Conservation (phyloP, 2,888 invertebrate genomes). For the Drosophila leonis region DNA sequence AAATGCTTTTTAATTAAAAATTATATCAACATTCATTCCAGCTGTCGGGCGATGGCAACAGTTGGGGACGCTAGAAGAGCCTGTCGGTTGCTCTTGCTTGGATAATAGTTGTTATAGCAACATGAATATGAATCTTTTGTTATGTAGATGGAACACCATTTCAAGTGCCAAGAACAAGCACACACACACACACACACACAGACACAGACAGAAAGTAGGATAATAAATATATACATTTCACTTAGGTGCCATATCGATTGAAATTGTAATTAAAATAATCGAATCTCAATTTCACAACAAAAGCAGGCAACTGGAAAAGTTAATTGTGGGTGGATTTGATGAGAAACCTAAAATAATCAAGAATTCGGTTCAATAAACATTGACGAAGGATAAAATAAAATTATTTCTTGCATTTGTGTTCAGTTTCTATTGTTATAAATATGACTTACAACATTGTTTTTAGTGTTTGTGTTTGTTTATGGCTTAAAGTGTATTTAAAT, state of each 20-base stretch:
- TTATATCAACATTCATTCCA: conserved; percentile 69
- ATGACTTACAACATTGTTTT: neutral
- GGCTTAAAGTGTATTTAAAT: neutral
- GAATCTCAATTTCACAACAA: neutral
- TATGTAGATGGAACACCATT: conserved; percentile 24
- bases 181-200: conserved; percentile 3
- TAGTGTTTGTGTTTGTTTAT: neutral
- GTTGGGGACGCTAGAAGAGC: conserved; percentile 14
- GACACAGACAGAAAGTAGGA: neutral
- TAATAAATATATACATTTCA: conserved; percentile 26
- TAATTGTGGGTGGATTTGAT: conserved; percentile 9
- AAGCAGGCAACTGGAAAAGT: neutral
- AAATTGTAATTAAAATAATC: conserved; percentile 27
- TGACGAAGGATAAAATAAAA: neutral
- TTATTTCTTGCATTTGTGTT: neutral
- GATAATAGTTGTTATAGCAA: conserved; percentile 45
- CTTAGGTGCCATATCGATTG: conserved; percentile 9
- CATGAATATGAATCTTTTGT: conserved; percentile 42
- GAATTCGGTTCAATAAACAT: neutral
- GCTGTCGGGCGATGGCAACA: conserved; percentile 45
- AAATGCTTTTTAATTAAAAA: conserved; percentile 78
- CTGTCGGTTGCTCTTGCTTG: conserved; percentile 25
- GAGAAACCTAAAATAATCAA: neutral
- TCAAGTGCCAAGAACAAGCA: conserved; percentile 36
- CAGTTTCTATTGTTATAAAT: neutral